Base-by-base conservation (phyloP, 2,797 vertebrate genomes). In the Pempheris klunzingeri region DNA sequence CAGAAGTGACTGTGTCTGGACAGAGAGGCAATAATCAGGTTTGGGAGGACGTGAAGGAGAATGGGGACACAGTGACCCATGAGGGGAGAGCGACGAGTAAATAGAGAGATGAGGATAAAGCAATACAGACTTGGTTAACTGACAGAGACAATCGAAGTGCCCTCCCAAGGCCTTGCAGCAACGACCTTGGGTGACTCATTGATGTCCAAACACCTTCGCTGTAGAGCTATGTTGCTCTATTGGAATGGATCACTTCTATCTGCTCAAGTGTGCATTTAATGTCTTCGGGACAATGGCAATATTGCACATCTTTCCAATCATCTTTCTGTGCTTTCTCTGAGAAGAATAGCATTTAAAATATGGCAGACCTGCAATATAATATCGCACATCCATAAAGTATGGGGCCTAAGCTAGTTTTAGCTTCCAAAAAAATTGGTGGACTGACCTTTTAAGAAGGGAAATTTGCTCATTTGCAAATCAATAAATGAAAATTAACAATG, bases 1-100 rank as follows among this genome's bases (percentile, higher is more conserved):
- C 83, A 80, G 84, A 81, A 91, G 86, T 87, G 83, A 81, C 77
- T 71, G 78, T 43, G 90, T 90, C 89, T 87, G 80, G 90, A 90
- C 74, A 74, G 78, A 74, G 78, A 85, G 83, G 85, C 86, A 87
- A 88, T 93, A 94, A 93, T 95, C 91, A 63, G 71, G 87, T 94
- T 94, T 92, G 80, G 82, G 85, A 89, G 87, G 90, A 89, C 60
- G 41, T 68, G 76, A 72, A 83, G 85, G 84, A 85, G 80, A 90
- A 84, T 32, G 47, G 75, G 91, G 89, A 90, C 90, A 77, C 52
- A 0, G 65, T 75, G 90, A 92, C 90, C 83, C 75, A 68, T 22
- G 65, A 71, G 59, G 65, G 64, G 68, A 57, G 26, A 52, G 46
- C 3, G 57, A 71, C 30, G n/a, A 78, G 65, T 63, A 81, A 81